Base-by-base conservation (phyloP, 2,888 invertebrate species). In the Criorhina ranunculi region DNA sequence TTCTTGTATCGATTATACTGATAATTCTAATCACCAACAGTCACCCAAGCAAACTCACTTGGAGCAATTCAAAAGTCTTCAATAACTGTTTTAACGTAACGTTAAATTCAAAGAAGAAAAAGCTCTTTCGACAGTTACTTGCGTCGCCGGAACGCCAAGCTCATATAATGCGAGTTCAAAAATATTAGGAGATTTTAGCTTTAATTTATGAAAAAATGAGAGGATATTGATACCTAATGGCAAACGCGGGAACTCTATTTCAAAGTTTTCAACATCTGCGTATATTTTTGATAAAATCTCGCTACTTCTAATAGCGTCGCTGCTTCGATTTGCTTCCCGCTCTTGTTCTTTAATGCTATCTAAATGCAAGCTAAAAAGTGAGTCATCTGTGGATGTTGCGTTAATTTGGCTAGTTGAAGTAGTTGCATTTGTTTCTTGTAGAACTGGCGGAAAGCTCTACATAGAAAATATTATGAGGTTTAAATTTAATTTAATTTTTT, bases 101-200 rank as follows among this genome's bases (percentile, higher is more conserved):
- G n/a, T n/a, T n/a, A 60, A 60, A 60, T 29, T 11, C 6, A 59
- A 24, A 4, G 59, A 59, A 1, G 59, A 59, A 42, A 59, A 59
- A 7, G 59, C 59, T 9, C 29, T 59, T 29, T 42, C 59, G 8
- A 33, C 33, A 19, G 33, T 53, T 12, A 15, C 53, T 53, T 53
- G 53, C 1, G 53, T 53, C 31, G 33, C 53, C 19, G 57, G 57
- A 3, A 57, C 7, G 37, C 37, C 37, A 35, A 57, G 19, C 9
- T 37, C 19, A 57, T 37, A 19, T n/a, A 57, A 57, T 37, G 35
- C 57, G 6, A 57, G 9, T 57, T 57, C 40, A 37, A 17, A 57
- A 37, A 57, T 57, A 19, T 37, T 17, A 37, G 57, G 37, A 19
- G 11, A 40, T 19, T 57, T 57, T 9, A 57, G 19, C 11, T 19